Percentiles rank a stretch among this genome's conserved stretches.
Evolutionary conservation across 2,797 vertebrate genomes (phyloP).

Genomic region (Alca torda): DNA sequence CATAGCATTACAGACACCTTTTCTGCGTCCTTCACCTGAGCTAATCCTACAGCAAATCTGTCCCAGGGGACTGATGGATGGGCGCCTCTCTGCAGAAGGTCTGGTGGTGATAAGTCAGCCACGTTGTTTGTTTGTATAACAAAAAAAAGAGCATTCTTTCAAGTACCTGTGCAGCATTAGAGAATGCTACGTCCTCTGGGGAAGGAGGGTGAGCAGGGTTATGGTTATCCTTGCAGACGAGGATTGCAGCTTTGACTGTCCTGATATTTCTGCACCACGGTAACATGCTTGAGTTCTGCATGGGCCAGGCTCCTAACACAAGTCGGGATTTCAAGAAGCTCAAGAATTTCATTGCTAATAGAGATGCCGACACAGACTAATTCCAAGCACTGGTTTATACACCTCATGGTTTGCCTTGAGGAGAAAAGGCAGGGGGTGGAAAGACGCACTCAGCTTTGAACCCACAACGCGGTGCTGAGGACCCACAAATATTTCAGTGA

Average conservation of each 20-base stretch:
- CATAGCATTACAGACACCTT: background rate
- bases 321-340: background rate
- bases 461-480: rapidly evolving
- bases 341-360: background rate
- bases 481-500: background rate
- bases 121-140: background rate
- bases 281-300: background rate
- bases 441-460: background rate
- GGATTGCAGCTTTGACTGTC: background rate
- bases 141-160: background rate
- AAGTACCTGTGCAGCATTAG: background rate
- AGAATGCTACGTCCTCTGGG: background rate
- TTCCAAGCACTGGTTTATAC: background rate
- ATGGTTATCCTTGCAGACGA: background rate
- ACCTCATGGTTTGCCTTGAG: background rate
- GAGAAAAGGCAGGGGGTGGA: background rate
- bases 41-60: conserved; percentile 18
- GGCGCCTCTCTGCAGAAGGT: background rate
- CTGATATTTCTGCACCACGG: background rate
- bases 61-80: background rate
- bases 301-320: background rate
- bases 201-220: background rate
- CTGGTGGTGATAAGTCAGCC: background rate
- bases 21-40: background rate
- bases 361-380: background rate